Conservation (phyloP, 1,140 invertebrate species). For the Asobara japonica region DNA sequence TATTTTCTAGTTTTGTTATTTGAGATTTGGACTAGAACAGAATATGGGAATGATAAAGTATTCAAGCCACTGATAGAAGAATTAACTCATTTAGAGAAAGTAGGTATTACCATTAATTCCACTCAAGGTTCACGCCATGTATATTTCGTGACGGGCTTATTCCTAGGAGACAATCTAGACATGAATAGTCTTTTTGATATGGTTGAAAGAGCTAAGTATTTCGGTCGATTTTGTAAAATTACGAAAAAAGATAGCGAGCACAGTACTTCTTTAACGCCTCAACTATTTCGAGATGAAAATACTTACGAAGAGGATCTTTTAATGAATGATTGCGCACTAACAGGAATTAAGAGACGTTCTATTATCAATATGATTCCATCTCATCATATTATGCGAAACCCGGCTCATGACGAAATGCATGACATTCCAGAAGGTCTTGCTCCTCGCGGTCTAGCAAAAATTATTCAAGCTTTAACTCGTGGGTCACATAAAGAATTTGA, state of each 20-base stretch:
- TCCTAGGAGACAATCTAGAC: slow-evolving; percentile 52
- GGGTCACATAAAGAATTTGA: slow-evolving; percentile 40
- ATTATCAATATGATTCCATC: slow-evolving; percentile 24
- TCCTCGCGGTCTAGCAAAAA: slow-evolving; percentile 43
- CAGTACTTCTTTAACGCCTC: slow-evolving; percentile 23
- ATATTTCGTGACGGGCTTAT: slow-evolving; percentile 38
- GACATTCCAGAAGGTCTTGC: slow-evolving; percentile 47
- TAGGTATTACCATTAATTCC: slow-evolving; percentile 37
- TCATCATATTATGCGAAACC: slow-evolving; percentile 44
- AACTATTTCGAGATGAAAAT: slow-evolving; percentile 29
- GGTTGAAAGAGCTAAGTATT: slow-evolving; percentile 45
- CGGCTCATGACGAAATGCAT: slow-evolving; percentile 47
- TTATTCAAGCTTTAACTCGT: slow-evolving; percentile 36
- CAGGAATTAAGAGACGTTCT: slow-evolving; percentile 25
- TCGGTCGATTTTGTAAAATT: slow-evolving; percentile 47
- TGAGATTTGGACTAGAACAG: slow-evolving; percentile 25
- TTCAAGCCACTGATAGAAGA: slow-evolving; percentile 42
- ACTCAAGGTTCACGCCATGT: slow-evolving; percentile 29
- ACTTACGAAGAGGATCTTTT: slow-evolving; percentile 27
- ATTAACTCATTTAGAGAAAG: slow-evolving; percentile 40
- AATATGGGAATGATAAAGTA: slow-evolving; percentile 27
- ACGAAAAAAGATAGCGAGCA: slow-evolving; percentile 30
- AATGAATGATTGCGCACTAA: neutral
- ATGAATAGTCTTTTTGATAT: slow-evolving; percentile 46
- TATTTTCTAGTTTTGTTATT: slow-evolving; percentile 34